These are phyloP conservation scores for Nyctereutes procyonoides DNA, from an alignment of 2,113 vertebrate species.

Conservation along the genomic window DNA sequence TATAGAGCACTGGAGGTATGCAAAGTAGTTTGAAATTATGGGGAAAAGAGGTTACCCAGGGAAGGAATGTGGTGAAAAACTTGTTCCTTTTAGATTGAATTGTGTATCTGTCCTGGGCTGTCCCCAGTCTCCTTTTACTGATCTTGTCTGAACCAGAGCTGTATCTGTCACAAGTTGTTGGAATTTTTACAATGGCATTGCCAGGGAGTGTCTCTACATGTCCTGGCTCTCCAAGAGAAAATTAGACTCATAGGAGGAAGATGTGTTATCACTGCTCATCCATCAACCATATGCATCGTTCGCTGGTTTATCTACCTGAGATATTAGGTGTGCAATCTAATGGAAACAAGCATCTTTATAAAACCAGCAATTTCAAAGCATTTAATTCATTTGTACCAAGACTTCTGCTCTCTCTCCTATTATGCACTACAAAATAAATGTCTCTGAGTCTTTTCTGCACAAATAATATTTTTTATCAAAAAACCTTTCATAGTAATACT, in stretches of 20 bases:
- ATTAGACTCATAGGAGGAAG: background rate
- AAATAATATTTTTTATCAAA: conserved; percentile 35
- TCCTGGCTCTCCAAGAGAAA: conserved; percentile 4
- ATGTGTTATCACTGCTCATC: conserved; percentile 13
- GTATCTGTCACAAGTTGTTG: background rate
- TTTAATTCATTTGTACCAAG: conserved; percentile 48
- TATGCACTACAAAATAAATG: conserved; percentile 30
- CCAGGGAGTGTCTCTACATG: background rate
- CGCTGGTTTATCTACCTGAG: conserved; percentile 24
- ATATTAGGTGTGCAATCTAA: background rate
- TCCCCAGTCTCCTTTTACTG: background rate
- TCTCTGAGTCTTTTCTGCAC: conserved; percentile 32
- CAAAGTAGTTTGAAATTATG: background rate
- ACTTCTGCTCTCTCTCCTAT: background rate
- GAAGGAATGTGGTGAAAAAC: background rate
- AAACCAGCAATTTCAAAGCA: conserved; percentile 45
- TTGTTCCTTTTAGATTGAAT: background rate
- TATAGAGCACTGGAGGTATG: background rate
- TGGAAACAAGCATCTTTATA: conserved; percentile 56
- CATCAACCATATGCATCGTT: background rate
- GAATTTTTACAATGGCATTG: background rate
- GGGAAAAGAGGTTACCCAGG: background rate
- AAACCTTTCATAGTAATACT: background rate
- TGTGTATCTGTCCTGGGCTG: background rate
- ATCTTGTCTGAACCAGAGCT: background rate